Percentiles rank a stretch among this genome's conserved stretches.
Conservation (phyloP, 2,888 invertebrate genomes). For the Rhogogaster chlorosoma region DNA sequence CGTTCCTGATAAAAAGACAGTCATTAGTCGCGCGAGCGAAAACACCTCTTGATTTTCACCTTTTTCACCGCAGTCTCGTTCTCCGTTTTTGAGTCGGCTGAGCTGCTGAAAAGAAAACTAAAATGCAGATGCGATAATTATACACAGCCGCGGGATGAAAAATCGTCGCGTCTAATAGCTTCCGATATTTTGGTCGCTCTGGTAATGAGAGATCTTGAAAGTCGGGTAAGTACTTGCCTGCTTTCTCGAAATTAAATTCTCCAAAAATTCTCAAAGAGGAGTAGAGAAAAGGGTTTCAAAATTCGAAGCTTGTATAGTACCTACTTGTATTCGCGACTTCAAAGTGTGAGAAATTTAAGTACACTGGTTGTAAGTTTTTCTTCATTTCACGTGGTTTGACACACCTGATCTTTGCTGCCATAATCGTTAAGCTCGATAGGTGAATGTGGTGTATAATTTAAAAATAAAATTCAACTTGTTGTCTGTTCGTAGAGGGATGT, state of each 20-base stretch:
- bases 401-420: neutral
- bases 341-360: neutral
- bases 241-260: constrained; percentile 16
- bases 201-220: neutral
- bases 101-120: neutral
- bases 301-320: neutral
- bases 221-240: neutral
- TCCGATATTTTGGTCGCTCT: neutral
- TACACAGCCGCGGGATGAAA: constrained; percentile 17
- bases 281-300: neutral
- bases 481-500: neutral
- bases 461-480: neutral
- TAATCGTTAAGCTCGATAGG: neutral
- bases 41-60: constrained; percentile 32
- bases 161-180: neutral
- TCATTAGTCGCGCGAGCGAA: constrained; percentile 35
- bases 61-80: constrained; percentile 15
- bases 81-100: neutral
- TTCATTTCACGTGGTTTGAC: neutral
- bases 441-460: neutral
- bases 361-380: neutral
- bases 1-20: constrained; percentile 29
- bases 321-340: neutral
- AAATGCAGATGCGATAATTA: constrained; percentile 35
- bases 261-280: neutral